Conservation (phyloP, 2,888 invertebrate genomes). For the Cerceris rybyensis region DNA sequence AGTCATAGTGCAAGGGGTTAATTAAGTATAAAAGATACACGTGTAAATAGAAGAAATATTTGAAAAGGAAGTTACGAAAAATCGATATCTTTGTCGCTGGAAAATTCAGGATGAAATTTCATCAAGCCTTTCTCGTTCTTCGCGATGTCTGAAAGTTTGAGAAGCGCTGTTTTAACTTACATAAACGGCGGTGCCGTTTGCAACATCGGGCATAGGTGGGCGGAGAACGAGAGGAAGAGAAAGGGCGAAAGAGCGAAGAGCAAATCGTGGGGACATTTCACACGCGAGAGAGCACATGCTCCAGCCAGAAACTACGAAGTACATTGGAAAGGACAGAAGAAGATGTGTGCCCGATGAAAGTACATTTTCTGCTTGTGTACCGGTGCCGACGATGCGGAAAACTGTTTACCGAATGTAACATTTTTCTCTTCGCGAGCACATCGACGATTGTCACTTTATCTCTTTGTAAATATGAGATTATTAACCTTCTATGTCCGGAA, state of each 20-base stretch:
- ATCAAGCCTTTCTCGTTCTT: neutral
- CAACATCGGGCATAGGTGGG: slow-evolving; percentile 30
- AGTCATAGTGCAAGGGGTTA: too few species aligned
- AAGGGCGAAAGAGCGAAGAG: slow-evolving; percentile 51
- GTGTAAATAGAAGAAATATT: too few species aligned
- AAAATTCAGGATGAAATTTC: too few species aligned
- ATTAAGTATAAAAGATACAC: too few species aligned
- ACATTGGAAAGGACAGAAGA: slow-evolving; percentile 75
- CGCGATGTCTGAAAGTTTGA: slow-evolving; percentile 23
- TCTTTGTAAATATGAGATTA: neutral
- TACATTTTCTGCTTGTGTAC: slow-evolving; percentile 43
- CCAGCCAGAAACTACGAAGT: slow-evolving; percentile 61
- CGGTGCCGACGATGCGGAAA: slow-evolving; percentile 11
- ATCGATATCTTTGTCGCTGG: too few species aligned
- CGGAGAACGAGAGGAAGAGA: slow-evolving; percentile 36
- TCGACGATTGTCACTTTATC: neutral
- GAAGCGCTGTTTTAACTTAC: slow-evolving; percentile 48
- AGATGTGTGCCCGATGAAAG: slow-evolving; percentile 65
- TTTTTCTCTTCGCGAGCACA: neutral
- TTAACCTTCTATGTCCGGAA: too few species aligned
- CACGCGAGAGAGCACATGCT: slow-evolving; percentile 56
- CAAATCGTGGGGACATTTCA: slow-evolving; percentile 61
- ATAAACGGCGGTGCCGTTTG: slow-evolving; percentile 38
- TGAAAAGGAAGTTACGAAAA: too few species aligned
- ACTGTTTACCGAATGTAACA: slow-evolving; percentile 13